Conservation (phyloP, 2,888 invertebrate species). For the Agriopis leucophaearia region DNA sequence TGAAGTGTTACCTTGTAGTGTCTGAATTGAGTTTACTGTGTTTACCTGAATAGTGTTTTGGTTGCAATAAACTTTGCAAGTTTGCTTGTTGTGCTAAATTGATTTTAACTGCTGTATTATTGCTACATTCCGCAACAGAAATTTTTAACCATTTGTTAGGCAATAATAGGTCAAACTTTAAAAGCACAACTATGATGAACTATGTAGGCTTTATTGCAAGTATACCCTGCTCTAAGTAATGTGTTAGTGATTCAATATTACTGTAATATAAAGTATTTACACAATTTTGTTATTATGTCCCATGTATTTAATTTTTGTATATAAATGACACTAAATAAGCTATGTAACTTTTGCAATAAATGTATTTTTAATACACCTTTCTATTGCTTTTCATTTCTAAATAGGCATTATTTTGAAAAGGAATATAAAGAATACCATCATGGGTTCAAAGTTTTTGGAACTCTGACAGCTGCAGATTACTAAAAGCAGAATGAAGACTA, state of each 20-base stretch:
- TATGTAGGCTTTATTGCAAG: conserved; percentile 31
- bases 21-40: conserved; percentile 47
- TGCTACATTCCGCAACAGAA: background rate
- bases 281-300: conserved; percentile 65
- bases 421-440: too few species aligned
- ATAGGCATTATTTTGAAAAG: background rate
- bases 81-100: background rate
- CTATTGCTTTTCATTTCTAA: conserved; percentile 51
- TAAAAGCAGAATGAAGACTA: too few species aligned
- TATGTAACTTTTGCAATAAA: conserved; percentile 85
- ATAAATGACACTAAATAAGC: conserved; percentile 83
- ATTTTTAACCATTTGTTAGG: background rate
- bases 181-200: background rate
- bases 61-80: conserved; percentile 39
- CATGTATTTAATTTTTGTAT: conserved; percentile 84
- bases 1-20: conserved; percentile 63
- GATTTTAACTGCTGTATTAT: background rate
- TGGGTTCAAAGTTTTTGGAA: too few species aligned
- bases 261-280: conserved; percentile 70
- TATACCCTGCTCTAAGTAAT: conserved; percentile 32
- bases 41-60: conserved; percentile 42
- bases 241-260: conserved; percentile 47
- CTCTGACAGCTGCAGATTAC: too few species aligned
- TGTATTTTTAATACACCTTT: conserved; percentile 86
- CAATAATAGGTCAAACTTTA: too few species aligned